A percentile compares a stretch with the other conserved stretches of the same genome.
Conservation (phyloP, 2,797 vertebrate genomes). For the Calcarius lapponicus region DNA sequence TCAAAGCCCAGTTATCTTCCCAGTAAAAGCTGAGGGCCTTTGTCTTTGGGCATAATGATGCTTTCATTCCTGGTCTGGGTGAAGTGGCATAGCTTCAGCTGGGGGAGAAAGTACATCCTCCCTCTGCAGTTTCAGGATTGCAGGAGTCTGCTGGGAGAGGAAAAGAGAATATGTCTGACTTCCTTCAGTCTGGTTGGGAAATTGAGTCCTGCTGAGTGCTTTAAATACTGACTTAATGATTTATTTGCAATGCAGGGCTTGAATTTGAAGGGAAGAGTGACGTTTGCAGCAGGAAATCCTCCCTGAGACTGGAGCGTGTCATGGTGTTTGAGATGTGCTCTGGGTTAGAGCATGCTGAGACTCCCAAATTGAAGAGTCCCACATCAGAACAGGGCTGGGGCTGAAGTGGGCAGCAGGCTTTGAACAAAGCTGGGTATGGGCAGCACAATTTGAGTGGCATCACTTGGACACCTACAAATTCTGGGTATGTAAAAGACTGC, state of each 20-base stretch:
- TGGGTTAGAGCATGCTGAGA: background rate
- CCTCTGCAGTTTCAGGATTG: background rate
- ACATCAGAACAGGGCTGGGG: background rate
- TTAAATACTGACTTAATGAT: background rate
- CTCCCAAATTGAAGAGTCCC: background rate
- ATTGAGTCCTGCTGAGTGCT: background rate
- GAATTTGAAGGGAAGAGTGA: background rate
- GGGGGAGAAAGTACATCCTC: background rate
- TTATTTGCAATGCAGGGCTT: background rate
- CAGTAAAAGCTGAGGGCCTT: background rate
- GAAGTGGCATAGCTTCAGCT: background rate
- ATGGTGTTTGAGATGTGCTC: background rate
- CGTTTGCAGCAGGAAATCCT: background rate
- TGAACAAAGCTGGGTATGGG: background rate
- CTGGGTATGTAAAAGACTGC: background rate
- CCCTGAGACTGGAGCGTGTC: accelerated
- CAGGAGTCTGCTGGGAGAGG: background rate
- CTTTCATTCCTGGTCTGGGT: background rate
- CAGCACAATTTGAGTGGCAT: background rate
- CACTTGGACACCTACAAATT: background rate
- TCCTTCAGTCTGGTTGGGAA: background rate
- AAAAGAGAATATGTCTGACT: background rate
- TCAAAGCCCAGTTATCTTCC: background rate
- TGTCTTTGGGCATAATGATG: background rate
- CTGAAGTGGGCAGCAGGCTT: background rate